Evolutionary conservation across 1,140 invertebrate genomes (phyloP), one percentile per base, ranked within the genome.

Genomic region (Drosophila micromelanica): DNA sequence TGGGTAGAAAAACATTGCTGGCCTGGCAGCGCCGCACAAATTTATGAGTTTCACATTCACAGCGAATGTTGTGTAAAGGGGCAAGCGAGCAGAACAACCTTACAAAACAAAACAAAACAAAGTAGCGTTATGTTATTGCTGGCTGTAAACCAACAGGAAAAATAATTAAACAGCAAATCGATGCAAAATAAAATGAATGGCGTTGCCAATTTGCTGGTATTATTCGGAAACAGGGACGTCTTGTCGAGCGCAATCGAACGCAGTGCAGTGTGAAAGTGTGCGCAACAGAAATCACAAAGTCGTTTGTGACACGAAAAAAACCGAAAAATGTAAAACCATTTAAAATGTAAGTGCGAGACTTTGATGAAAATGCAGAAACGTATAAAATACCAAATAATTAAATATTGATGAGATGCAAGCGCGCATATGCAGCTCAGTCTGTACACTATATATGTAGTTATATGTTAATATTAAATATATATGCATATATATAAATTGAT

Each of bases 1-100:
- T 87, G 84, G 84, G 84, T 87, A 84, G 84, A 90, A 87, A 87
- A 84, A 73, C 81, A 80, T 81, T 61, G 67, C 71, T 61, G 57
- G 73, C 62, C 73, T 76, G 73, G 61, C 73, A 63, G 81, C 43
- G 77, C 84, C 84, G 81, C 69, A 75, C 68, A 68, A 59, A 46
- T 67, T 59, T 35, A 54, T 73, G 38, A 54, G 55, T 38, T 60
- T 46, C 32, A 60, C 15, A 73, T 55, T 55, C 54, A 13, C 43
- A 20, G 46, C 23, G 54, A 48, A 48, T 23, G 38, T 11, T 27
- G 27, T 27, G 27, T 27, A 27, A 27, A 49, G 48, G 20, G 20
- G 17, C 30, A 64, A 65, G 40, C 27, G 37, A 67, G 38, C 65
- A 43, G 42, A 46, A 59, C 20, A 60, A 55, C n/a, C 32, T 32